Conservation (phyloP, 1,140 invertebrate species). For the Lordiphosa mommai region DNA sequence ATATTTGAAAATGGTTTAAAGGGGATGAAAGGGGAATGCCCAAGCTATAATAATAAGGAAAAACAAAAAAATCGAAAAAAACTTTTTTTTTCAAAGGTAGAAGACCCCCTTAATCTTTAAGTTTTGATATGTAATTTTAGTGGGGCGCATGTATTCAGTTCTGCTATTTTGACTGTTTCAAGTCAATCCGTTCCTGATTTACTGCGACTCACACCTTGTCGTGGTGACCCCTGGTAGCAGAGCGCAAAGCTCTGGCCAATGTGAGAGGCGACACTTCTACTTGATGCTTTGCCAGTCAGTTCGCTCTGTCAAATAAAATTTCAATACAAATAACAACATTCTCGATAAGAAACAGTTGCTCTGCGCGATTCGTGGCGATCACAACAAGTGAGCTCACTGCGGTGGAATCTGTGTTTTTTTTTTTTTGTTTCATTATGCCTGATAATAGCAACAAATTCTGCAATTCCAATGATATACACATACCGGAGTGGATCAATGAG, state of each 20-base stretch:
- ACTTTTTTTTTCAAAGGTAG: too few relatives aligned
- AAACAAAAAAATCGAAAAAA: too few relatives aligned
- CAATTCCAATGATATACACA: slow-evolving; percentile 46
- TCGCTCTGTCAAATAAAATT: slow-evolving; percentile 13
- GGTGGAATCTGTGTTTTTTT: slow-evolving; percentile 12
- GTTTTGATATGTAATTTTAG: too few relatives aligned
- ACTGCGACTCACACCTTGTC: slow-evolving; percentile 27
- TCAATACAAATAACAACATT: slow-evolving; percentile 64
- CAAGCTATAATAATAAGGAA: too few relatives aligned
- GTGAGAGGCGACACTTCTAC: slow-evolving; percentile 12
- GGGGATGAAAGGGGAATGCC: too few relatives aligned
- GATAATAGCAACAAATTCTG: slow-evolving; percentile 72
- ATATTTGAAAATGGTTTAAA: too few relatives aligned
- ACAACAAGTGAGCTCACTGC: slow-evolving; percentile 35
- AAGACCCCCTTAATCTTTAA: too few relatives aligned
- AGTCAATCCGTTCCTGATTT: too few relatives aligned
- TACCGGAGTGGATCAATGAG: slow-evolving; percentile 67
- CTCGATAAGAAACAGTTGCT: slow-evolving; percentile 44
- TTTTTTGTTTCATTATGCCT: slow-evolving; percentile 64
- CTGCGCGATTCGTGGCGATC: slow-evolving; percentile 23
- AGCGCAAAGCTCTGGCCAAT: too few relatives aligned
- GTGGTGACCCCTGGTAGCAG: too few relatives aligned
- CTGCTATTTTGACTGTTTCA: too few relatives aligned
- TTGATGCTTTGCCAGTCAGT: slow-evolving; percentile 6
- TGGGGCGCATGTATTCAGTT: too few relatives aligned